Evolutionary conservation across 2,888 invertebrate species (phyloP).

Genomic region (Tipula helvola): DNA sequence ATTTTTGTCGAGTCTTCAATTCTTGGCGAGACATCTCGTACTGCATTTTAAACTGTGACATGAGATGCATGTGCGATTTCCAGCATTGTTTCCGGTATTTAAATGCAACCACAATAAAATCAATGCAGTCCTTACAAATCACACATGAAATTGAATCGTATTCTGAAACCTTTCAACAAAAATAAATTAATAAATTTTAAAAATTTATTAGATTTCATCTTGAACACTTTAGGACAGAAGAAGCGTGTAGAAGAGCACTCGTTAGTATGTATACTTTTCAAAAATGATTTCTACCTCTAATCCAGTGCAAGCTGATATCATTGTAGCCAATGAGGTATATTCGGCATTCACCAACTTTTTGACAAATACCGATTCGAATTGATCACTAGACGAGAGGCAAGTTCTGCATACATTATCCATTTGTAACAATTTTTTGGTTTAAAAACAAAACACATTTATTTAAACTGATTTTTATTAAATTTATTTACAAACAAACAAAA

Average conservation of each 20-base stretch:
- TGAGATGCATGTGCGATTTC: not conserved
- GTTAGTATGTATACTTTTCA: not conserved
- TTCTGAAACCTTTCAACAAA: not conserved
- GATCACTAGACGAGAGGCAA: not conserved
- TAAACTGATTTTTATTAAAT: not conserved
- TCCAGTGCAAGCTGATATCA: not conserved
- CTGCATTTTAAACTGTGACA: not conserved
- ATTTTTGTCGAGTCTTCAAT: not conserved
- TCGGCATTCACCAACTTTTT: not conserved
- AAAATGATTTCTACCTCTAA: not conserved
- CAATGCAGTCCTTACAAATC: not conserved
- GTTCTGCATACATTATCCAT: not conserved
- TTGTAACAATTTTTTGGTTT: not conserved
- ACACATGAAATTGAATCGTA: not conserved
- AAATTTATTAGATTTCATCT: no score
- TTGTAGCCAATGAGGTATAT: not conserved
- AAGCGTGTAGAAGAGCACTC: no score
- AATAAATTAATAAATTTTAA: not conserved
- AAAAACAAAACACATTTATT: not conserved
- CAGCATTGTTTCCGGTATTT: not conserved
- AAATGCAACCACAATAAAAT: not conserved
- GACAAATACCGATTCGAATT: not conserved
- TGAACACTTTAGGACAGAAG: no score
- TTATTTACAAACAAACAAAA: not conserved
- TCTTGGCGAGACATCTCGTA: not conserved